Evolutionary conservation across 2,888 invertebrate species (phyloP), one percentile per base, ranked within the genome.

Genomic region (Axea sp.): DNA sequence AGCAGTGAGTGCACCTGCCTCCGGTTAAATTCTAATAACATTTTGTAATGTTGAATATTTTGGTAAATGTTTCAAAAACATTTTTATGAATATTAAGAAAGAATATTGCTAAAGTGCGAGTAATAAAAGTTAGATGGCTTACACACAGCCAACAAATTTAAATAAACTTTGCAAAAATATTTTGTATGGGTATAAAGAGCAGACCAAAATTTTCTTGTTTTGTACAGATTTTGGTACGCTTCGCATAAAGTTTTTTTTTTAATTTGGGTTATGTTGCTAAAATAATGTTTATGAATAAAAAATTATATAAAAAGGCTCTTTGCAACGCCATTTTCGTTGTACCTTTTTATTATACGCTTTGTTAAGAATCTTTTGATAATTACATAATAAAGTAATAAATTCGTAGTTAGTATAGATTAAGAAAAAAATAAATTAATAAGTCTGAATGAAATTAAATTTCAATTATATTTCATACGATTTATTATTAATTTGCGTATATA

Each of bases 1-100:
- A 77, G 75, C 80, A 19, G 81, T 81, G 3, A 85, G 78, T 68
- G 45, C 81, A 53, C 78, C 81, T 28, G 77, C 81, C 11, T 73
- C 82, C 33, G 77, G 78, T 57, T 83, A 82, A 57, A 7, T 3
- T 43, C 0, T 24, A 6, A 43, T 14, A 49, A 33, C 14, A 28
- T 26, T n/a, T 3, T 45, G 37, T 31, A 31, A 15, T 8, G 45
- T 19, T 6, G 11, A 11, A 51, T 4, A 4, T 31, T 30, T 12
- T 5, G 14, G 24, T 9, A 11, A 53, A 53, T 64, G 35, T 53
- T 51, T 41, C 6, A n/a, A 15, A 41, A 45, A 53, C 43, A 45
- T 53, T 49, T 35, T 11, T 3, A 14, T 12, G n/a, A 51, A 39
- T 22, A 24, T 24, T 3, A 8, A 47, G n/a, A 49, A 60, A 8